These are phyloP conservation scores for Geococcyx californianus DNA, from an alignment of 2,113 vertebrate species.

Conservation along the genomic window DNA sequence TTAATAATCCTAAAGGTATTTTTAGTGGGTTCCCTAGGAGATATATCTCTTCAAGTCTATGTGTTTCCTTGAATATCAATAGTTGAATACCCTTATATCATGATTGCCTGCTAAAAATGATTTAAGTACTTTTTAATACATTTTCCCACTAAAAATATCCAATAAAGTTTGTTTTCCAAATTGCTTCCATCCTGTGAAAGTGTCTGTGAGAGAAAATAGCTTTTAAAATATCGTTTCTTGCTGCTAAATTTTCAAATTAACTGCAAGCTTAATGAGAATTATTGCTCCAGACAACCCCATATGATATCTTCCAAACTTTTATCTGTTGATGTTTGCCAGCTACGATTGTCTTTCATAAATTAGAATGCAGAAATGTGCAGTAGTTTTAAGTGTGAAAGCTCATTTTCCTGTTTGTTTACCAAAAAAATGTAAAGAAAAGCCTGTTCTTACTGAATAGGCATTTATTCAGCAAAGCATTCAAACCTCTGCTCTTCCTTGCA, in stretches of 20 bases:
- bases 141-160: conserved; percentile 44
- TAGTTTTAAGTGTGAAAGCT: background rate
- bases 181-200: conserved; percentile 29
- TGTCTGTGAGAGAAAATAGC: conserved; percentile 34
- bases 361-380: background rate
- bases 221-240: conserved; percentile 31
- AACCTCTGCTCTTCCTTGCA: background rate
- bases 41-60: conserved; percentile 9
- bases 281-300: conserved; percentile 35
- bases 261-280: conserved; percentile 48
- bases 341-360: background rate
- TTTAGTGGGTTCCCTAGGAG: conserved; percentile 56
- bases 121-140: background rate
- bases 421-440: background rate
- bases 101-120: conserved; percentile 49
- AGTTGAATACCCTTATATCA: conserved; percentile 43
- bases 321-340: conserved; percentile 33
- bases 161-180: conserved; percentile 43
- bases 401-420: background rate
- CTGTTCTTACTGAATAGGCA: background rate
- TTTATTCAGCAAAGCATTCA: background rate
- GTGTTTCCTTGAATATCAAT: conserved; percentile 50
- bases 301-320: conserved; percentile 39
- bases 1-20: conserved; percentile 54
- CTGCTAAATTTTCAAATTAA: conserved; percentile 48